These are phyloP conservation scores for Dryoscopus gambensis DNA, from an alignment of 2,113 vertebrate species.

Conservation along the genomic window DNA sequence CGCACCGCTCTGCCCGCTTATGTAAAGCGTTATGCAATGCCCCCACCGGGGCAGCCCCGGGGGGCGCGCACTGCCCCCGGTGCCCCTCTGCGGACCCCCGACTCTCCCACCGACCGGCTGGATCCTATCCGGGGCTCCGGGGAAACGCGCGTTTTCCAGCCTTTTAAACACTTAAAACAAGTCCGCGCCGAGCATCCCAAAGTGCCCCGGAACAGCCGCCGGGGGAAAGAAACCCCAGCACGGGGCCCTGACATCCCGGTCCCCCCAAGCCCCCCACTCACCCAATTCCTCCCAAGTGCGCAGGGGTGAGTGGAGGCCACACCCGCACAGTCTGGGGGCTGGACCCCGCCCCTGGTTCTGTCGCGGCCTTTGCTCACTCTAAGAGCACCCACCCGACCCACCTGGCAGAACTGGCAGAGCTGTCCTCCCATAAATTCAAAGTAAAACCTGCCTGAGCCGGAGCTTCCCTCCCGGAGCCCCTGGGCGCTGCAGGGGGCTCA, in stretches of 20 bases:
- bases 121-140: fast-evolving
- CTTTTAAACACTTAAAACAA: fast-evolving
- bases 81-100: neutral
- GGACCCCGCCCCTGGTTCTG: neutral
- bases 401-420: neutral
- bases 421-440: fast-evolving
- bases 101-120: fast-evolving
- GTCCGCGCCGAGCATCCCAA: fast-evolving
- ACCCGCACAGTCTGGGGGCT: fast-evolving
- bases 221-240: fast-evolving
- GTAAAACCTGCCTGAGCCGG: fast-evolving
- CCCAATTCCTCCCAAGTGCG: fast-evolving
- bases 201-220: neutral
- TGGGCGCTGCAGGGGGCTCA: fast-evolving
- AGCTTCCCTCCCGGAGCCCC: neutral
- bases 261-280: neutral
- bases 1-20: neutral
- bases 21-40: neutral
- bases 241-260: fast-evolving
- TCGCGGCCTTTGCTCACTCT: fast-evolving
- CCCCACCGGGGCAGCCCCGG: neutral
- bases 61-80: neutral
- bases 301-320: neutral
- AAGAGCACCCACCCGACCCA: fast-evolving
- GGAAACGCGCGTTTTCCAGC: fast-evolving